phyloP scores from a whole-genome alignment of 35 echinoderm and acorn worm genomes.

The Antedon bifida region DNA sequence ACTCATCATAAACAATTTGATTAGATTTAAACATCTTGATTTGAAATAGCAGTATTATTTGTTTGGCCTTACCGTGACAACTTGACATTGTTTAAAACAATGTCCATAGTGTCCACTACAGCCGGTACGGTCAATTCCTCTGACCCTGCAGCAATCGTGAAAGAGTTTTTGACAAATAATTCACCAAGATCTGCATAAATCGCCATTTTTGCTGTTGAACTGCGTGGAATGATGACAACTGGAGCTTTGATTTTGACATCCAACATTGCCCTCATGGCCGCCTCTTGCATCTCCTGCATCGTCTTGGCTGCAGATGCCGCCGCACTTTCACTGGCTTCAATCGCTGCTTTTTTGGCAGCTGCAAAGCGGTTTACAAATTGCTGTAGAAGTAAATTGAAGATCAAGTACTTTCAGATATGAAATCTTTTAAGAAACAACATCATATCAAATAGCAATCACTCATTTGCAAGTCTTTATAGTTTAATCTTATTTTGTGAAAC shows the following conservation, averaged over 20 bases:
- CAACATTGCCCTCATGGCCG: conserved; percentile 46
- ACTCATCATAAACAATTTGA: too few species aligned
- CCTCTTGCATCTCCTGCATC: conserved; percentile 51
- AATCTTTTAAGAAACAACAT: too few species aligned
- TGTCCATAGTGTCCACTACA: conserved; percentile 68
- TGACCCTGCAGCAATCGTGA: conserved; percentile 52
- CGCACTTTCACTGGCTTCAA: conserved; percentile 58
- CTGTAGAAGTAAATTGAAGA: conserved; percentile 11
- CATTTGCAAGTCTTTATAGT: too few species aligned
- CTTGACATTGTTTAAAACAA: conserved; percentile 48
- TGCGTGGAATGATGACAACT: conserved; percentile 73
- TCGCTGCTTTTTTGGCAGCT: conserved; percentile 49
- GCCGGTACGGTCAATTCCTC: conserved; percentile 39
- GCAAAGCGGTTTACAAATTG: conserved; percentile 46
- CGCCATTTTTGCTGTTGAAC: conserved; percentile 42
- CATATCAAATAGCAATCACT: too few species aligned
- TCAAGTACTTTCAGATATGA: too few species aligned
- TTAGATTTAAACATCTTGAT: too few species aligned
- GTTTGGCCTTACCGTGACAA: conserved; percentile 91
- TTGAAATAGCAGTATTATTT: too few species aligned
- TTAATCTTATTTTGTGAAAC: too few species aligned
- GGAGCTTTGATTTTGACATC: conserved; percentile 84
- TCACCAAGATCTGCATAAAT: conserved; percentile 78
- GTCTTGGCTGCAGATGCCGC: conserved; percentile 38
- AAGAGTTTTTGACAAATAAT: conserved; percentile 74